Evolutionary conservation across 1,140 invertebrate species (phyloP).

Genomic region (Rhysida immarginata): DNA sequence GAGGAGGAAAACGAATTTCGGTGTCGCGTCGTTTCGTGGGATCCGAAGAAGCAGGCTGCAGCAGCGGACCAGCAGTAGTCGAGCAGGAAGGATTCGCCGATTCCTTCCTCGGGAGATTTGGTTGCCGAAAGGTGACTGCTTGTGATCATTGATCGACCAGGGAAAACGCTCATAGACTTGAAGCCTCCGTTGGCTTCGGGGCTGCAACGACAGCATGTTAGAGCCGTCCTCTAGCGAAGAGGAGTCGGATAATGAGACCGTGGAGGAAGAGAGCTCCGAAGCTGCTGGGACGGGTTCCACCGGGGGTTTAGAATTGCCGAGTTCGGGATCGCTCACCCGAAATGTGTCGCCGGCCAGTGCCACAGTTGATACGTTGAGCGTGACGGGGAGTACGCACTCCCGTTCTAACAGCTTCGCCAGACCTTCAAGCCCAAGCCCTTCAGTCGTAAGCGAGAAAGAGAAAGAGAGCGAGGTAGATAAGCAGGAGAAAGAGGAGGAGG

Average conservation of each 20-base stretch:
- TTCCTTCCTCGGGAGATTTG: too few species aligned
- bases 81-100: too few species aligned
- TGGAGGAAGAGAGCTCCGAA: slow-evolving; percentile 19
- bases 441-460: slow-evolving; percentile 55
- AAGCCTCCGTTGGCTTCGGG: too few species aligned
- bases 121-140: too few species aligned
- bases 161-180: too few species aligned
- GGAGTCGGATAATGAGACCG: slow-evolving; percentile 30
- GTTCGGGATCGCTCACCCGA: slow-evolving; percentile 8
- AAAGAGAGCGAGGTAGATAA: slow-evolving; percentile 38
- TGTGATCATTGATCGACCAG: too few species aligned
- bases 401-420: slow-evolving; percentile 45
- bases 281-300: slow-evolving; percentile 12
- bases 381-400: slow-evolving; percentile 26
- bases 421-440: slow-evolving; percentile 66
- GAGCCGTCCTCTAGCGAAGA: slow-evolving; percentile 39
- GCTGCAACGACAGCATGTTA: slow-evolving; percentile 27
- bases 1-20: too few species aligned
- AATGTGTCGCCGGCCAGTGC: slow-evolving; percentile 24
- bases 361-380: slow-evolving; percentile 31
- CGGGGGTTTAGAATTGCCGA: slow-evolving; percentile 14
- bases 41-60: too few species aligned
- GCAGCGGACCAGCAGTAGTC: too few species aligned
- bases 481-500: slow-evolving; percentile 79
- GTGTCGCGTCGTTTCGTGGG: too few species aligned